Conservation (phyloP, 2,113 vertebrate species). For the Tiliqua scincoides region DNA sequence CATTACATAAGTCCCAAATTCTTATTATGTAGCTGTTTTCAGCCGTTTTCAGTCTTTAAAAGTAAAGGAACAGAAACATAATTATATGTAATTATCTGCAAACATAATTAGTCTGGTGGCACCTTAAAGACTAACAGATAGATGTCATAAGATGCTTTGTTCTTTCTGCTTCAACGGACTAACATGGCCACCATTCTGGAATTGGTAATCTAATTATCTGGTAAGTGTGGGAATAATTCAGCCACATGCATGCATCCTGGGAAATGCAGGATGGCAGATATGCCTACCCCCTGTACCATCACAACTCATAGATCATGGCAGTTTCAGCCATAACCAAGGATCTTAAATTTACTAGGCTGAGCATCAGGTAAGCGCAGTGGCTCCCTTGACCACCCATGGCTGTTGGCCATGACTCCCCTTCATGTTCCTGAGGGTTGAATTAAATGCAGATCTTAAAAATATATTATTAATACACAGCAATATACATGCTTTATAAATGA, state of each 20-base stretch:
- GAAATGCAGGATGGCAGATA: background rate
- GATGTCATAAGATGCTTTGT: background rate
- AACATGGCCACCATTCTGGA: background rate
- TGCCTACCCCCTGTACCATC: background rate
- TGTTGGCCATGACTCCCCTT: too few species aligned
- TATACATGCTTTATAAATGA: too few species aligned
- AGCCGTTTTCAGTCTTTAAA: background rate
- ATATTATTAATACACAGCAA: too few species aligned
- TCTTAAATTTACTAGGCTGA: background rate
- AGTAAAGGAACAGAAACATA: background rate
- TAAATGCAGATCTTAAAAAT: too few species aligned
- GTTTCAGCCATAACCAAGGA: background rate
- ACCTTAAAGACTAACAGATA: background rate
- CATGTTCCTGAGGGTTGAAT: too few species aligned
- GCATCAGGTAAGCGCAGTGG: background rate
- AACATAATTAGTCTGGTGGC: background rate
- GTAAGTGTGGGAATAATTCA: background rate
- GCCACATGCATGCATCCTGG: background rate
- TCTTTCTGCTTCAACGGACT: background rate
- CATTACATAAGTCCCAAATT: background rate
- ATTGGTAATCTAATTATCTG: background rate
- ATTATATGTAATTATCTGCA: background rate
- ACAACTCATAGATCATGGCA: background rate
- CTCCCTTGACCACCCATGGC: too few species aligned
- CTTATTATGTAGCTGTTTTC: background rate